Base-by-base conservation (phyloP, 2,113 vertebrate species). In the Dipodomys spectabilis region DNA sequence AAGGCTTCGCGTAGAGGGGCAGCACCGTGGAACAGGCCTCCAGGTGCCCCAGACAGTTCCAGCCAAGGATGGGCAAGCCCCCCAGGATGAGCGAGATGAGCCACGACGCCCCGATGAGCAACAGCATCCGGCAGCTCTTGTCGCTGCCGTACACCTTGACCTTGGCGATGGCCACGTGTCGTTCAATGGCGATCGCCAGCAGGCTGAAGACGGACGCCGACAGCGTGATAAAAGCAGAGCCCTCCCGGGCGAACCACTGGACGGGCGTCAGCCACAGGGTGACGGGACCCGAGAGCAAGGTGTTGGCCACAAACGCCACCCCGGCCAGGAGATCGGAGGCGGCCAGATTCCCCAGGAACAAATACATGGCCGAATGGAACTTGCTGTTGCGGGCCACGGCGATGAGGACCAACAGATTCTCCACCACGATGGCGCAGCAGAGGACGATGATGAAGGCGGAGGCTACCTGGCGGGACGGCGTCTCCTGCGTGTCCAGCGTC, bases 301-400 rank as follows among this genome's bases (percentile, higher is more conserved):
- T 98, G 92, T 99, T 99, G 95, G 97, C 99, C 44, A 99, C 98
- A 95, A 99, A 99, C 32, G 99, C 99, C 2, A 98, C 95, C 0
- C 99, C 99, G 0, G 99, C 99, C 97, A 99, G 81, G 6, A 99
- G 98, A 89, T 99, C 99, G 0, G 99, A 99, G 79, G 99, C 99
- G 0, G 99, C 99, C 96, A 99, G 60, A 89, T 99, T 99, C 15
- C 99, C 99, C 12, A 99, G 99, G 97, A 99, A 99, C 96, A 99
- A 98, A 97, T 99, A 99, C 99, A 99, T 99, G 97, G 99, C 99
- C 0, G 99, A 98, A 97, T 99, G 99, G 35, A 99, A 99, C 92
- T 99, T 99, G 92, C 99, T 99, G 97, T 99, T 99, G 67, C 99
- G 98, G 68, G 97, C 99, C 2, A 99, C 99, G 0, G 99, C 98